phyloP scores from a whole-genome alignment of 1,140 invertebrate genomes.

The Prorops nasuta region DNA sequence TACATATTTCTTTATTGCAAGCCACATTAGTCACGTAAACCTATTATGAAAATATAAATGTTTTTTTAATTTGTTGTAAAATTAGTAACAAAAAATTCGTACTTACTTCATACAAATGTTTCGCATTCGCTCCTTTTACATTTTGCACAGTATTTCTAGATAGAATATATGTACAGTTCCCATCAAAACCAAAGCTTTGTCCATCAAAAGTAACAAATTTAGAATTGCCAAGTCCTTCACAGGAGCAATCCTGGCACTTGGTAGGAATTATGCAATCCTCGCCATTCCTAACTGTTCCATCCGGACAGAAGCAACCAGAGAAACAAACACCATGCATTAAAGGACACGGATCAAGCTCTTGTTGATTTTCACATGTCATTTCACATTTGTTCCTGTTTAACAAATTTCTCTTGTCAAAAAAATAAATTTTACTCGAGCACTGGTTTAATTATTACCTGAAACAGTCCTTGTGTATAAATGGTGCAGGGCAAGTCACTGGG shows the following conservation, averaged over 20 bases:
- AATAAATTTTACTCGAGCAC: no score
- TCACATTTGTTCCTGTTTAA: conserved; percentile 62
- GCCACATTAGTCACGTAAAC: conserved; percentile 64
- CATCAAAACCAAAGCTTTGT: conserved; percentile 68
- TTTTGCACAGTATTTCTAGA: conserved; percentile 60
- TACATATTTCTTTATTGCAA: conserved; percentile 61
- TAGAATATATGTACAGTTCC: conserved; percentile 78
- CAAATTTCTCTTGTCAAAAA: no score
- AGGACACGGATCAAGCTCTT: conserved; percentile 62
- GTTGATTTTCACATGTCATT: conserved; percentile 66
- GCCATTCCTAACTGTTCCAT: conserved; percentile 69
- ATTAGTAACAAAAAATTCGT: no score
- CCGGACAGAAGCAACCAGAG: conserved; percentile 81
- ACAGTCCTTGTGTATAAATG: conserved; percentile 77
- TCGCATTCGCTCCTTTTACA: conserved; percentile 32
- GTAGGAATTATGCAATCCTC: conserved; percentile 68
- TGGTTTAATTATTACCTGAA: conserved; percentile 67
- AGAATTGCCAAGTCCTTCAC: conserved; percentile 69
- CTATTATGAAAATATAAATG: no score
- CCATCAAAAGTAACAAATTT: conserved; percentile 75
- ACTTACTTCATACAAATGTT: conserved; percentile 67
- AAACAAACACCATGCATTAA: conserved; percentile 67
- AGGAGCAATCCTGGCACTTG: conserved; percentile 75
- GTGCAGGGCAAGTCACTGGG: conserved; percentile 67
- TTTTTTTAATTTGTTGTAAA: conserved; percentile 5